Base-by-base conservation (phyloP, 2,888 invertebrate species). In the Leucophenga montana region DNA sequence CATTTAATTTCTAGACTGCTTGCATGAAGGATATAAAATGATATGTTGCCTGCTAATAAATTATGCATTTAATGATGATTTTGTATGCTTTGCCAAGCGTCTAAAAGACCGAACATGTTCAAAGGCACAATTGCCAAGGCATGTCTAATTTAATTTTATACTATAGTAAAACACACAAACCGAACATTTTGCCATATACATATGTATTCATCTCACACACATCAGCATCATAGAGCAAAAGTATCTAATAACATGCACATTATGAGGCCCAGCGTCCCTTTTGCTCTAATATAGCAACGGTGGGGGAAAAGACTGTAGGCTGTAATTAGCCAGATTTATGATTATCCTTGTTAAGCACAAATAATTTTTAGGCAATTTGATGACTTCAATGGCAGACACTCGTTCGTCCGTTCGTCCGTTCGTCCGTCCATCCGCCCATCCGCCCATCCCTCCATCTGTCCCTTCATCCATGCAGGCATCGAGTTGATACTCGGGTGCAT, bases 321-420 rank as follows among this genome's bases (percentile, higher is more conserved):
- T 81, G 78, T 80, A 87, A 86, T 86, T 87, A 86, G 85, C 83
- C 79, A 87, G 86, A 86, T 86, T 86, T 87, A 86, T 86, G 86
- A 85, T 86, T 86, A 86, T 86, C 86, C 86, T 83, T 84, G 85
- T 84, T 87, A 85, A 83, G 86, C 82, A 77, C 83, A 84, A 83
- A 87, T 86, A 84, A 85, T 86, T 84, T 85, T 84, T 82, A 74
- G 82, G 82, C 85, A 85, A 85, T 87, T 85, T 78, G 75, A 82
- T 80, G 78, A 78, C 75, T 66, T 27, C 61, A 68, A 59, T 73
- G 64, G 65, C 67, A 73, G 64, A 27, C 27, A 3, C 27, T 27
- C 27, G 2, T 27, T 27, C 27, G 27, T 27, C 13, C 20, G 8
- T 22, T n/a, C n/a, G n/a, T n/a, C n/a, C n/a, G n/a, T n/a, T n/a